Percentiles rank a stretch among this genome's conserved stretches.
These are phyloP conservation scores for Tachuris rubrigastra DNA, from an alignment of 2,113 vertebrate species.

Conservation along the genomic window DNA sequence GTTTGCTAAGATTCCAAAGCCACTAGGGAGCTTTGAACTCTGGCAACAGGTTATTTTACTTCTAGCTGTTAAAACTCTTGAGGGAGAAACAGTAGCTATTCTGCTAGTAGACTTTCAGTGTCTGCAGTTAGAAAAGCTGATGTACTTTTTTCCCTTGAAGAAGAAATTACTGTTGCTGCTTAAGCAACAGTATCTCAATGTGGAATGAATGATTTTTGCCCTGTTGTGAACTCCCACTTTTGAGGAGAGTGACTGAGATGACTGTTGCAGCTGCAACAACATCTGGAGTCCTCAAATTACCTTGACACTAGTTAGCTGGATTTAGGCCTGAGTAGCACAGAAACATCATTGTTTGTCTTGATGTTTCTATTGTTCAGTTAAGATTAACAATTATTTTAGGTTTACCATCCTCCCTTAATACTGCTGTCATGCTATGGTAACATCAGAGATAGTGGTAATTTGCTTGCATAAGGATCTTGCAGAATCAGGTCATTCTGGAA, in stretches of 20 bases:
- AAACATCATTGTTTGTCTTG: slow-evolving; percentile 18
- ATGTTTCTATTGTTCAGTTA: not conserved
- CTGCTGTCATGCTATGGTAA: not conserved
- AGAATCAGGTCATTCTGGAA: not conserved
- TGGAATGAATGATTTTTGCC: not conserved
- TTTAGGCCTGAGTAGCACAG: slow-evolving; percentile 10
- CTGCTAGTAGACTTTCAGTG: not conserved
- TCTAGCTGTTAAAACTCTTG: not conserved
- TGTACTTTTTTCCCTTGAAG: slow-evolving; percentile 7
- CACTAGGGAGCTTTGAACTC: not conserved
- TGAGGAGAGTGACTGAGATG: slow-evolving; percentile 18
- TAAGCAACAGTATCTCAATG: slow-evolving; percentile 8
- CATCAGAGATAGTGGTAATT: not conserved
- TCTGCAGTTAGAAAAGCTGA: not conserved
- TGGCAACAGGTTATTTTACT: slow-evolving; percentile 10
- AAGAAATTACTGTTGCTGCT: not conserved
- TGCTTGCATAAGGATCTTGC: not conserved
- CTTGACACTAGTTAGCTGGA: slow-evolving; percentile 17
- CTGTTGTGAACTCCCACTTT: slow-evolving; percentile 13
- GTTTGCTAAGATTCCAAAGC: not conserved
- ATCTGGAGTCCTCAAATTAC: slow-evolving; percentile 61
- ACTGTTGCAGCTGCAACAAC: slow-evolving; percentile 59
- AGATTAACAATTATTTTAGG: not conserved
- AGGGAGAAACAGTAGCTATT: slow-evolving; percentile 26
- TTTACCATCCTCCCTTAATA: not conserved